Base-by-base conservation (phyloP, 1,140 invertebrate species). In the Drosophila nikananu region DNA sequence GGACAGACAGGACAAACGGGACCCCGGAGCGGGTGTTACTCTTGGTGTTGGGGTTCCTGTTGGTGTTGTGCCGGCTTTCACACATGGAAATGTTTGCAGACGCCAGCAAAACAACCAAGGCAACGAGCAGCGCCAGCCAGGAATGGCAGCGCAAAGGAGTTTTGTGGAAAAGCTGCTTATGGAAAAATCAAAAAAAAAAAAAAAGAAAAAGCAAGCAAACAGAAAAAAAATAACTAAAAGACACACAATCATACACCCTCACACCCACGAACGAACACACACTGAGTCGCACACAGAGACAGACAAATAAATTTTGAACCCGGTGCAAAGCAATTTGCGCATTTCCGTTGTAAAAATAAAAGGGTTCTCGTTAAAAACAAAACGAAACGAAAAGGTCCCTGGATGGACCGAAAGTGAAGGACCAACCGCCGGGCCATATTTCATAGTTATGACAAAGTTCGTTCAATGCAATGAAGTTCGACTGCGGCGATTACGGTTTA, bases 291-390 rank as follows among this genome's bases (percentile, higher is more conserved):
- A 51, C 35, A 46, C 44, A 13, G 5, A 74, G 39, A 71, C 48
- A 65, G 72, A 55, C 62, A 79, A 89, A 87, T 78, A 86, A 87
- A 83, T 83, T 77, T 74, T 65, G 71, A 76, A 74, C 76, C 83
- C 83, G 83, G 83, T 86, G 83, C 86, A 87, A 87, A 87, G 84
- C 84, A 87, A 87, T 87, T 87, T 87, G 84, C 84, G 86, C 84
- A 87, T 89, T 87, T 87, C 84, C 84, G 84, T 81, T 90, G 75
- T 81, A 89, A 87, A 87, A 87, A 87, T 84, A 84, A 75, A 89
- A 84, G 78, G 77, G 84, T 80, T 54, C 84, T 87, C 83, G 84
- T 87, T 87, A 87, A 90, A 90, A 89, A 87, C 84, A 87, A 87
- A 89, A 65, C 81, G 73, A 87, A 89, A 65, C 81, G 73, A 61